Conservation (phyloP, 2,113 vertebrate genomes). For the Hymenochirus boettgeri region DNA sequence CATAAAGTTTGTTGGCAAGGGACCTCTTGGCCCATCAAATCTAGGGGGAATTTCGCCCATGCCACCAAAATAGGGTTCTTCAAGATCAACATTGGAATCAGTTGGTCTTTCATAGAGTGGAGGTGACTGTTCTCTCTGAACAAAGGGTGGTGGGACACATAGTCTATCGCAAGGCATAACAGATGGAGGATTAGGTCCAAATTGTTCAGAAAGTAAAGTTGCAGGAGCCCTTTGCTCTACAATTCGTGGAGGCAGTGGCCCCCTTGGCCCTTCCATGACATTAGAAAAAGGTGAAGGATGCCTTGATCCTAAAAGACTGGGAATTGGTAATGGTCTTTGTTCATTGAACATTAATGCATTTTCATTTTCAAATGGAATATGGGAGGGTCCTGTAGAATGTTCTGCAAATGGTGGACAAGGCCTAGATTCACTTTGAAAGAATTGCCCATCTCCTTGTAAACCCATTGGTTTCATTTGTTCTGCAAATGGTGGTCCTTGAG, state of each 20-base stretch:
- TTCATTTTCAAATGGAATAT: conserved; percentile 58
- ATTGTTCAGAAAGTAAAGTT: conserved; percentile 75
- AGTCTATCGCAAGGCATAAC: conserved; percentile 69
- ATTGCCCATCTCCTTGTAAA: conserved; percentile 41
- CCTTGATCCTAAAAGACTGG: conserved; percentile 68
- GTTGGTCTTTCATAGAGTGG: conserved; percentile 70
- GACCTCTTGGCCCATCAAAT: conserved; percentile 63
- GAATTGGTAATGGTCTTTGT: conserved; percentile 55
- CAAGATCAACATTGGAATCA: conserved; percentile 62
- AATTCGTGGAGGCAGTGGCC: conserved; percentile 67
- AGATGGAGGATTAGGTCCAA: conserved; percentile 63
- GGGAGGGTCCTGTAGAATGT: conserved; percentile 50
- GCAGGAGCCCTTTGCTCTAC: conserved; percentile 68
- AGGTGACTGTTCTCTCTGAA: conserved; percentile 68
- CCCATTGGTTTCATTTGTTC: conserved; percentile 52
- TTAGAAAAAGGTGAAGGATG: conserved; percentile 66
- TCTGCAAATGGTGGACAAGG: conserved; percentile 50
- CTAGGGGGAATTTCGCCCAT: conserved; percentile 60
- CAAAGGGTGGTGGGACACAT: conserved; percentile 69
- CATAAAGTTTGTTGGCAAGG: conserved; percentile 56
- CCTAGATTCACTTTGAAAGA: conserved; percentile 67
- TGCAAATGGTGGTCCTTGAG: conserved; percentile 47
- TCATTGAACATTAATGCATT: conserved; percentile 64
- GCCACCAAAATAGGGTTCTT: conserved; percentile 68
- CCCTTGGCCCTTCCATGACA: conserved; percentile 68